A percentile compares a stretch with the other conserved stretches of the same genome.
Evolutionary conservation across 2,797 vertebrate genomes (phyloP).

Genomic region (Sebastes taczanowskii): DNA sequence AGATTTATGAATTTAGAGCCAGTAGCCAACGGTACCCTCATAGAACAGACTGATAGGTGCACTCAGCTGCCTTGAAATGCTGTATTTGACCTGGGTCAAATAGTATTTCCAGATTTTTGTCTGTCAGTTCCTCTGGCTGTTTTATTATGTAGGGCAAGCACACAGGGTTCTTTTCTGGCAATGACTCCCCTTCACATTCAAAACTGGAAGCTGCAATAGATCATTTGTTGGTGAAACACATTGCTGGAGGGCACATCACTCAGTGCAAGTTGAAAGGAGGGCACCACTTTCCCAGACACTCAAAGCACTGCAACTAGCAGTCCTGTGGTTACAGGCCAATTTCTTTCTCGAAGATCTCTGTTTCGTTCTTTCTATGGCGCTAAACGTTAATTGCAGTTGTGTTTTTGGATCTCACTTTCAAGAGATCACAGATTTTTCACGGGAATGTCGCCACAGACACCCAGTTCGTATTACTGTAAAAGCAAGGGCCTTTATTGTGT

Average conservation of each 20-base stretch:
- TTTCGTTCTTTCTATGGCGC: too few relatives aligned
- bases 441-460: neutral
- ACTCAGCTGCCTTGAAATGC: neutral
- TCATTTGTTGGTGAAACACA: neutral
- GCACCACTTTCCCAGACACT: neutral
- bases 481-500: too few relatives aligned
- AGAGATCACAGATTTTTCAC: neutral
- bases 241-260: neutral
- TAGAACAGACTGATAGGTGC: slow-evolving; percentile 2
- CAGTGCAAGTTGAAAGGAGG: neutral
- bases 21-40: neutral
- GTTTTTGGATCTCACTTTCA: too few relatives aligned
- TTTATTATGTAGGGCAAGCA: neutral
- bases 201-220: neutral
- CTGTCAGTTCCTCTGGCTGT: neutral
- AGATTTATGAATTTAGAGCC: slow-evolving; percentile 31
- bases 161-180: neutral
- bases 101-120: neutral
- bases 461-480: neutral
- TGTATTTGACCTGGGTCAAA: neutral
- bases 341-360: neutral
- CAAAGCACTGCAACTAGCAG: neutral
- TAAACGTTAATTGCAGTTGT: too few relatives aligned
- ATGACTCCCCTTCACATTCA: neutral
- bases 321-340: neutral